Conservation (phyloP, 2,113 vertebrate genomes). For the Symphodus melops region DNA sequence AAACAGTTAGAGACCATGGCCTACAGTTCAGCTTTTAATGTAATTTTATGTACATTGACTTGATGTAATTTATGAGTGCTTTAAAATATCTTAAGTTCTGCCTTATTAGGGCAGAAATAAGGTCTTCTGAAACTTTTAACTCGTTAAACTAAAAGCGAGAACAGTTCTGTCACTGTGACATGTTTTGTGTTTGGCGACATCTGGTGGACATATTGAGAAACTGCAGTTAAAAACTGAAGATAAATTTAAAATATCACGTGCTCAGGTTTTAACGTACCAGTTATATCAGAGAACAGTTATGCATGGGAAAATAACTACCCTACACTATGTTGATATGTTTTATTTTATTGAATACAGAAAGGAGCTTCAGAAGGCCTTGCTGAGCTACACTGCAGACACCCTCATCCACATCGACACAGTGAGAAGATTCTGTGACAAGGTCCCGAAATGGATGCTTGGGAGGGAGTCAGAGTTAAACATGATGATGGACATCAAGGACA, state of each 20-base stretch:
- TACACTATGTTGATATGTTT: background rate
- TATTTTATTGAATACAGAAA: slow-evolving; percentile 33
- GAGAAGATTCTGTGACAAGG: slow-evolving; percentile 42
- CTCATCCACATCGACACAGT: slow-evolving; percentile 41
- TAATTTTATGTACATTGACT: too few relatives aligned
- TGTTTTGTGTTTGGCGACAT: background rate
- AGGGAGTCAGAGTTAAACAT: slow-evolving; percentile 46
- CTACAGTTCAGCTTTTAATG: too few relatives aligned
- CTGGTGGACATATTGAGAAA: background rate
- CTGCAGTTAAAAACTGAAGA: background rate
- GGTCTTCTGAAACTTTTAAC: background rate
- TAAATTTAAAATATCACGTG: background rate
- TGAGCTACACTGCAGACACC: slow-evolving; percentile 45
- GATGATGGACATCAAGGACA: slow-evolving; percentile 62
- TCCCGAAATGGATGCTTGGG: slow-evolving; percentile 37
- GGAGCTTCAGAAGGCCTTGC: slow-evolving; percentile 34
- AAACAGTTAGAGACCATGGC: too few relatives aligned
- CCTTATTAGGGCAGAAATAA: background rate
- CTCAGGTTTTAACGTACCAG: too few relatives aligned
- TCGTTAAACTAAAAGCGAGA: background rate
- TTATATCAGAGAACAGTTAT: too few relatives aligned
- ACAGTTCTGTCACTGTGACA: background rate
- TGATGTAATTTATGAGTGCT: too few relatives aligned
- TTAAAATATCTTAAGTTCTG: too few relatives aligned
- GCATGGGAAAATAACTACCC: too few relatives aligned